phyloP scores from a whole-genome alignment of 2,797 vertebrate genomes.

The Scyliorhinus canicula region DNA sequence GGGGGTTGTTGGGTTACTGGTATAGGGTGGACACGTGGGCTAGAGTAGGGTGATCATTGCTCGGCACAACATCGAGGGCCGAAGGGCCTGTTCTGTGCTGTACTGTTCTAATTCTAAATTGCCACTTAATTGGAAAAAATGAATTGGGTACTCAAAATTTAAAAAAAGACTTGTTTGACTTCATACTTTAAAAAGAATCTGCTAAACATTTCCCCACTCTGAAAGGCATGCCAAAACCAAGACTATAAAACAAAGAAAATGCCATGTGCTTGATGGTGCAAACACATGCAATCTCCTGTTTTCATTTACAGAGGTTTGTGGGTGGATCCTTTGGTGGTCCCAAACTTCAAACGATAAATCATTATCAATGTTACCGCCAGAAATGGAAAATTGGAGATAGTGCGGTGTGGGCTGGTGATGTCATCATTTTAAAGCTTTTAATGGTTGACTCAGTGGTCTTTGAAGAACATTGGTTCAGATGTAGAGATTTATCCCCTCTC shows the following conservation, averaged over 20 bases:
- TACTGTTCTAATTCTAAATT: too few species aligned
- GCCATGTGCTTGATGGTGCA: neutral
- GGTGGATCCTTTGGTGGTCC: neutral
- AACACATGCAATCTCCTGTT: constrained; percentile 7
- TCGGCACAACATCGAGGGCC: too few species aligned
- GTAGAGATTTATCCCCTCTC: neutral
- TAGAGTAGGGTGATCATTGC: too few species aligned
- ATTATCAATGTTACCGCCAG: neutral
- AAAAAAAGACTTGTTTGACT: neutral
- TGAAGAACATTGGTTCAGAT: constrained; percentile 31
- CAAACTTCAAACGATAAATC: constrained; percentile 27
- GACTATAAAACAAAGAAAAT: neutral
- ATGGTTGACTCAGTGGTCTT: constrained; percentile 17
- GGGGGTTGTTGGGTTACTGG: too few species aligned
- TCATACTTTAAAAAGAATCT: neutral
- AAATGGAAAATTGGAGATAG: constrained; percentile 18
- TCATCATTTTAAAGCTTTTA: constrained; percentile 26
- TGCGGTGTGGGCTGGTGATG: constrained; percentile 24
- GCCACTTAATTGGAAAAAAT: too few species aligned
- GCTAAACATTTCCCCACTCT: neutral
- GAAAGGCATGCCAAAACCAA: neutral
- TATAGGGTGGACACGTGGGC: too few species aligned
- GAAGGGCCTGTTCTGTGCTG: too few species aligned
- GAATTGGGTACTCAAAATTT: too few species aligned
- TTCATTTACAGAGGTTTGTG: constrained; percentile 9